These are phyloP conservation scores for Onchidella celtica DNA, from an alignment of 2,888 invertebrate genomes.

Conservation along the genomic window DNA sequence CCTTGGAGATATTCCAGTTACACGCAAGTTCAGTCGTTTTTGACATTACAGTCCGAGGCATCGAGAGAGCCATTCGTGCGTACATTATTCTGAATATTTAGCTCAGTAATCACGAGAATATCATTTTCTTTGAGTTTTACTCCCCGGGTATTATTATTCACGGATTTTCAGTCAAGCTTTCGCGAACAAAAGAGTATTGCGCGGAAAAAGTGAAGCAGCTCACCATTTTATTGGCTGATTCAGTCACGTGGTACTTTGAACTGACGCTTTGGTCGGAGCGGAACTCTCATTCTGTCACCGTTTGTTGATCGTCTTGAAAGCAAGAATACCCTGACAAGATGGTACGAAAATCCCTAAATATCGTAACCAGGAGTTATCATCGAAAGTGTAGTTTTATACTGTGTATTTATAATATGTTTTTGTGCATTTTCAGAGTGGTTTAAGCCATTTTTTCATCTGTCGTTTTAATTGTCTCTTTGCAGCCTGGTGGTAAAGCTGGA, in stretches of 20 bases:
- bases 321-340: conserved; percentile 35
- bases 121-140: no score
- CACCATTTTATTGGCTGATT: conserved; percentile 43
- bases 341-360: conserved; percentile 52
- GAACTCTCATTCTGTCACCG: conserved; percentile 23
- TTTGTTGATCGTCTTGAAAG: conserved; percentile 17
- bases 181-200: conserved; percentile 27
- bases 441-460: conserved; percentile 21
- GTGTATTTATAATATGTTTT: conserved; percentile 41
- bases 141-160: no score
- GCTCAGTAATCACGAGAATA: no score
- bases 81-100: no score
- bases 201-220: conserved; percentile 31
- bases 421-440: not conserved
- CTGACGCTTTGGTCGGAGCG: conserved; percentile 36
- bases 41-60: no score
- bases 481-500: conserved; percentile 99
- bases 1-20: no score
- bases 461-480: conserved; percentile 54
- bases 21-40: no score
- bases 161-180: not conserved
- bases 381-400: conserved; percentile 15
- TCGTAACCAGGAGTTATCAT: conserved; percentile 44
- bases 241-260: conserved; percentile 48
- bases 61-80: no score